Conservation (phyloP, 2,113 vertebrate genomes). For the Pelecanoides urinatrix region DNA sequence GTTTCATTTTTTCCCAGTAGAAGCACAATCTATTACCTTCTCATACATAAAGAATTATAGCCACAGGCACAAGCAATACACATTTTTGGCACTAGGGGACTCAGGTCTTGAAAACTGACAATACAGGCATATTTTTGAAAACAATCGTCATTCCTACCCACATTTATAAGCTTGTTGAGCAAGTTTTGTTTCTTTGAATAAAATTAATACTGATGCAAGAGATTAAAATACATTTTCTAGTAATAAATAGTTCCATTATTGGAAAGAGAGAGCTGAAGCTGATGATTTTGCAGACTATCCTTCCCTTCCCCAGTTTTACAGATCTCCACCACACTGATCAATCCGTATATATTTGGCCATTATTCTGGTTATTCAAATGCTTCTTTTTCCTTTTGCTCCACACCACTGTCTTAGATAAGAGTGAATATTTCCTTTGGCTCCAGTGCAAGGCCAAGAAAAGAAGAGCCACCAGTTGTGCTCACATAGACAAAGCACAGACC, state of each 20-base stretch:
- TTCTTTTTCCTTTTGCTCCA: neutral
- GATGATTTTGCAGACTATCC: neutral
- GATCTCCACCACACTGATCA: neutral
- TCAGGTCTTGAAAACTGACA: neutral
- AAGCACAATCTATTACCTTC: neutral
- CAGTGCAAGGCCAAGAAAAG: neutral
- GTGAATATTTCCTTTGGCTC: neutral
- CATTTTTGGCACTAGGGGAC: neutral
- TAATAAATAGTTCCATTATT: neutral
- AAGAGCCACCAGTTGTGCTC: neutral
- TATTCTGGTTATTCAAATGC: neutral
- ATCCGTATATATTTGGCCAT: neutral
- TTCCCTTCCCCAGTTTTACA: neutral
- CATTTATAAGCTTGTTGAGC: neutral
- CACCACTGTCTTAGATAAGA: neutral
- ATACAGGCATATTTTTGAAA: neutral
- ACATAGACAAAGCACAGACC: neutral
- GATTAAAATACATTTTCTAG: neutral
- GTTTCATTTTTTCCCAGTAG: conserved; percentile 22
- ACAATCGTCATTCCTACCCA: accelerated
- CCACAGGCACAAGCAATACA: neutral
- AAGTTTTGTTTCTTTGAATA: neutral
- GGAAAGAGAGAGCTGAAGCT: neutral
- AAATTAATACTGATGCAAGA: neutral
- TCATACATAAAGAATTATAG: neutral